phyloP scores from a whole-genome alignment of 1,140 invertebrate genomes.

The Oncopodura yosiiana region DNA sequence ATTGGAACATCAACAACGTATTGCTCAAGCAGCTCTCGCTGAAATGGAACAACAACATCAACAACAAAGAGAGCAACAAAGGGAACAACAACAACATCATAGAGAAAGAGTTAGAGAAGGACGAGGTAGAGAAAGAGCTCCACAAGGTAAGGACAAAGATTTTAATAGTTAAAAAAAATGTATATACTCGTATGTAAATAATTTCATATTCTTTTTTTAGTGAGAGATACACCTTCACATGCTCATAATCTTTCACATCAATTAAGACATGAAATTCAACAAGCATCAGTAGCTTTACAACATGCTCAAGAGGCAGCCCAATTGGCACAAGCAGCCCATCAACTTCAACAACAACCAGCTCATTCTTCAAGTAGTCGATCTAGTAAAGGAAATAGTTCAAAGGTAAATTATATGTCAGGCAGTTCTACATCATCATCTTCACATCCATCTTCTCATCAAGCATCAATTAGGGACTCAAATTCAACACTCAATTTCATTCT shows the following conservation, averaged over 20 bases:
- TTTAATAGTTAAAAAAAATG: conserved; percentile 15
- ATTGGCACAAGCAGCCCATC: conserved; percentile 18
- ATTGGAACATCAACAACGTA: conserved; percentile 2
- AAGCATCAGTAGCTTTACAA: conserved; percentile 17
- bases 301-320: conserved; percentile 23
- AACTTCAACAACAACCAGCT: conserved; percentile 20
- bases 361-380: not conserved
- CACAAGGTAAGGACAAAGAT: conserved; percentile 9
- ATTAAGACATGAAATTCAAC: conserved; percentile 22
- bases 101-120: conserved; percentile 13
- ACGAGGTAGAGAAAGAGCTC: conserved; percentile 17
- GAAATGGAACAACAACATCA: not conserved
- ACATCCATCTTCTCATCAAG: conserved; percentile 23
- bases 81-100: conserved; percentile 12
- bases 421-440: conserved; percentile 12
- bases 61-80: conserved; percentile 6
- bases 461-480: conserved; percentile 20
- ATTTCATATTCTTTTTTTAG: conserved; percentile 1
- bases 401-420: conserved; percentile 16
- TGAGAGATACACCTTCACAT: conserved; percentile 11
- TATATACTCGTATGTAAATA: conserved; percentile 2
- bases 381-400: conserved; percentile 6
- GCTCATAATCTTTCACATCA: conserved; percentile 27
- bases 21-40: not conserved
- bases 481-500: conserved; percentile 21